phyloP scores from a whole-genome alignment of 2,888 invertebrate genomes.

The Eueremaeus valkanovi region DNA sequence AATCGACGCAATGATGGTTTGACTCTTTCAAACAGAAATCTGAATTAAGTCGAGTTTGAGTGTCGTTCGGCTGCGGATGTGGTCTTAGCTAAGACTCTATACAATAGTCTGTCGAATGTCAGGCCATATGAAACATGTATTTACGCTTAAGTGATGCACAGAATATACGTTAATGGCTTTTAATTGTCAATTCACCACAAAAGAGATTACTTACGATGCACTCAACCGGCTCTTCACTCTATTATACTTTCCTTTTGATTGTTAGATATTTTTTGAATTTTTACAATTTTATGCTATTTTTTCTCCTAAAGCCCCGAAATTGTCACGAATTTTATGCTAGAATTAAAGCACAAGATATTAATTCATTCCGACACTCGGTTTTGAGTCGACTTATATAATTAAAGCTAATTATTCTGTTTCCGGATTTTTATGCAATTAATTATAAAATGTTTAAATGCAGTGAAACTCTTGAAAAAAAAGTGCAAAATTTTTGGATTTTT shows the following conservation, averaged over 20 bases:
- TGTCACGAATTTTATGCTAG: conserved; percentile 5
- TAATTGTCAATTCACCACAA: too few species aligned
- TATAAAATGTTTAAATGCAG: too few species aligned
- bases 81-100: neutral
- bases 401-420: neutral
- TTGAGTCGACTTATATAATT: neutral
- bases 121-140: neutral
- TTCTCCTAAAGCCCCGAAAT: neutral
- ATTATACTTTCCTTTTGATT: neutral
- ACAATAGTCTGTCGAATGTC: too few species aligned
- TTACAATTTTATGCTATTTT: neutral
- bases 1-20: too few species aligned
- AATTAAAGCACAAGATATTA: too few species aligned
- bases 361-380: too few species aligned
- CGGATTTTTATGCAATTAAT: neutral
- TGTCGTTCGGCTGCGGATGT: neutral
- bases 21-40: too few species aligned
- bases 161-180: neutral
- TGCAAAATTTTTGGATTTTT: too few species aligned
- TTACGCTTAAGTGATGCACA: neutral
- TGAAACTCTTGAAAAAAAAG: too few species aligned
- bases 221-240: neutral
- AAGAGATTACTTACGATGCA: neutral
- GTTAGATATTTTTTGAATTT: neutral
- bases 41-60: too few species aligned